These are phyloP conservation scores for Anastrepha obliqua DNA, from an alignment of 1,140 invertebrate genomes.

Conservation along the genomic window DNA sequence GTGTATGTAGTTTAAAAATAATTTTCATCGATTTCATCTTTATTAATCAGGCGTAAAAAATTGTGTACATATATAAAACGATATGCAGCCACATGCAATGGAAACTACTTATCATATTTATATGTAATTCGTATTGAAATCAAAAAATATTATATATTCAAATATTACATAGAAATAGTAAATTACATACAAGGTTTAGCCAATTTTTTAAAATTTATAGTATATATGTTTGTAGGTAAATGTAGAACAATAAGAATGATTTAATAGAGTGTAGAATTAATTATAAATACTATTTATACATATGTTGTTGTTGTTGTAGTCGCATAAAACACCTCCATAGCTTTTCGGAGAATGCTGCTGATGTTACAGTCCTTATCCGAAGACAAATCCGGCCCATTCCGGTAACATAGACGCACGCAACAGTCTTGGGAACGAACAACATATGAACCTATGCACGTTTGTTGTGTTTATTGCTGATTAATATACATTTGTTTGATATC, in stretches of 20 bases:
- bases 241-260: slow-evolving; percentile 17
- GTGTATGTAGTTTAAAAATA: neutral
- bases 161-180: neutral
- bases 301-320: no score
- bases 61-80: neutral
- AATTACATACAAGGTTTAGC: slow-evolving; percentile 1
- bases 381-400: no score
- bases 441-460: no score
- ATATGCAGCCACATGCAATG: slow-evolving; percentile 3
- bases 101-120: neutral
- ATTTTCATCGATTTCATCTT: slow-evolving; percentile 1
- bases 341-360: no score
- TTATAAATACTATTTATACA: slow-evolving; percentile 2
- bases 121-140: slow-evolving; percentile 21
- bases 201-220: neutral
- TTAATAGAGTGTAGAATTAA: neutral
- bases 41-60: neutral
- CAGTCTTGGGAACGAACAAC: no score
- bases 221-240: neutral
- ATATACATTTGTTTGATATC: neutral
- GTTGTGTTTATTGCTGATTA: neutral
- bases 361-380: no score
- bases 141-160: slow-evolving; percentile 1
- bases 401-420: no score
- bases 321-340: no score